Conservation (phyloP, 2,888 invertebrate genomes). For the Plagiodera versicolora region DNA sequence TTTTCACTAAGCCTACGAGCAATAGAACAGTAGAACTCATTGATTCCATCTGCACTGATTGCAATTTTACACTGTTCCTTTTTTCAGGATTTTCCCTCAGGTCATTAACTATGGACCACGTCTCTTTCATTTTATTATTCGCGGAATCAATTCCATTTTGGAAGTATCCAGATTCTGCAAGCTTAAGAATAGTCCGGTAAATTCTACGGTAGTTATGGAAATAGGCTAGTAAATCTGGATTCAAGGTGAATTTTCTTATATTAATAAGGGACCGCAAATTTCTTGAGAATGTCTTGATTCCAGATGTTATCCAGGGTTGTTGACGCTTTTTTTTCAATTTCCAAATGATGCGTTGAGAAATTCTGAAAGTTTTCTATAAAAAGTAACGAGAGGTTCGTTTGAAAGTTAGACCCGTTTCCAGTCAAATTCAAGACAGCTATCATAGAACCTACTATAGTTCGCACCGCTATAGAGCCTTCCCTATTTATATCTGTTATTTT, state of each 20-base stretch:
- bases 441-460: background rate
- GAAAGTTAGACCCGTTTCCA: background rate
- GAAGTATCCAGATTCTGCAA: background rate
- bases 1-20: background rate
- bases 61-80: no score
- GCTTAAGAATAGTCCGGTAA: background rate
- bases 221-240: background rate
- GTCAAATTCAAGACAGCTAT: background rate
- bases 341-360: background rate
- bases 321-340: background rate
- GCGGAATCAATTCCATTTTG: no score
- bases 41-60: background rate
- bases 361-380: background rate
- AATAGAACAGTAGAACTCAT: background rate
- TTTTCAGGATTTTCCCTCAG: background rate
- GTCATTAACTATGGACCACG: background rate
- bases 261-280: background rate
- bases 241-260: background rate
- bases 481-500: background rate
- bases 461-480: background rate
- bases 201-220: background rate
- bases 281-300: background rate
- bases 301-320: background rate
- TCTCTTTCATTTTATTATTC: background rate
- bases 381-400: background rate